phyloP scores from a whole-genome alignment of 2,113 vertebrate species.

The Anhinga rufa region DNA sequence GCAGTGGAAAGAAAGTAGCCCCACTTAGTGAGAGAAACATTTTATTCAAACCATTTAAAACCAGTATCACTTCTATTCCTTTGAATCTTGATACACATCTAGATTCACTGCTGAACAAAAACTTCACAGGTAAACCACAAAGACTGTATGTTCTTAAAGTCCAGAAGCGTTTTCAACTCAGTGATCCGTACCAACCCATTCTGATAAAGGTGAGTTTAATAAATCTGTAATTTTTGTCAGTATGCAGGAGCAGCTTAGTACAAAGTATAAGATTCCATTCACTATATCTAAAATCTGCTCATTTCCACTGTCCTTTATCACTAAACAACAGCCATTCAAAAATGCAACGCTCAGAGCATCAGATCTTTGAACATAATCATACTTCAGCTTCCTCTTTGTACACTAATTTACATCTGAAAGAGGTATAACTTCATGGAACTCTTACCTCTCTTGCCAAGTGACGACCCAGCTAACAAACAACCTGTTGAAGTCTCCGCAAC shows the following conservation, averaged over 20 bases:
- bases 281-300: neutral
- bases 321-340: neutral
- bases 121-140: neutral
- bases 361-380: neutral
- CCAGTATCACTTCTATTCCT: neutral
- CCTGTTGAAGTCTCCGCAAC: slow-evolving; percentile 93
- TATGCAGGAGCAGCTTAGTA: neutral
- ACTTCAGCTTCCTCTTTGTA: neutral
- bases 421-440: neutral
- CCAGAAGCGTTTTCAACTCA: neutral
- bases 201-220: neutral
- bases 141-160: neutral
- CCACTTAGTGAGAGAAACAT: neutral
- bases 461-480: slow-evolving; percentile 91
- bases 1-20: neutral
- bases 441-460: slow-evolving; percentile 95
- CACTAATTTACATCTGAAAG: neutral
- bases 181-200: neutral
- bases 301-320: neutral
- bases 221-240: neutral
- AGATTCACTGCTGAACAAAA: neutral
- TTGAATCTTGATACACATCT: neutral
- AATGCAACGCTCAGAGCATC: neutral
- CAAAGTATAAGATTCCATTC: neutral
- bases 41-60: neutral